Percentiles rank a stretch among this genome's conserved stretches.
Conservation (phyloP, 2,888 invertebrate genomes). For the Orthosia gracilis region DNA sequence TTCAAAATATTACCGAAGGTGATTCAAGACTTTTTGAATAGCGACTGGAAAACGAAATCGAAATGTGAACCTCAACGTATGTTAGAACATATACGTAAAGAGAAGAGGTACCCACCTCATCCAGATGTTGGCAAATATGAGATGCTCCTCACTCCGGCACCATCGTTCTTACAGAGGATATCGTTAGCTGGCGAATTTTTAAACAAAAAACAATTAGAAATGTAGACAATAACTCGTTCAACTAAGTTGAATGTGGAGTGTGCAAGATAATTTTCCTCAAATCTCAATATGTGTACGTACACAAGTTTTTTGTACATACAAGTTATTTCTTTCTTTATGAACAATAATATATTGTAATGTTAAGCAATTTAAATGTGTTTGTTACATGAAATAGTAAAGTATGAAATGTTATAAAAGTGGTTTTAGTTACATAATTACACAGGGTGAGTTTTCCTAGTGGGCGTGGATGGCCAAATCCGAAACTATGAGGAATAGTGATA, state of each 20-base stretch:
- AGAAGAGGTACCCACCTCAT: slow-evolving; percentile 91
- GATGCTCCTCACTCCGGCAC: slow-evolving; percentile 94
- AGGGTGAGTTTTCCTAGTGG: no score
- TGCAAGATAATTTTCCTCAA: slow-evolving; percentile 18
- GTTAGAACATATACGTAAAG: slow-evolving; percentile 93
- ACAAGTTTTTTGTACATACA: slow-evolving; percentile 39
- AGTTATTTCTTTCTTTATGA: slow-evolving; percentile 38
- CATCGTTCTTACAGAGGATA: slow-evolving; percentile 95
- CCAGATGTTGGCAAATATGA: slow-evolving; percentile 92
- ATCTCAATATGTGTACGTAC: slow-evolving; percentile 15
- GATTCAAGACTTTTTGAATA: slow-evolving; percentile 90
- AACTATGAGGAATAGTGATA: no score
- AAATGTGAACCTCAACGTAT: slow-evolving; percentile 94
- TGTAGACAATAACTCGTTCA: slow-evolving; percentile 67
- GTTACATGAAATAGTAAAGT: slow-evolving; percentile 37
- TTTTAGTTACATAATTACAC: slow-evolving; percentile 10
- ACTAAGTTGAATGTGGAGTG: slow-evolving; percentile 3
- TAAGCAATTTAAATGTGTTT: slow-evolving; percentile 24
- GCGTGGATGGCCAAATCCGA: no score
- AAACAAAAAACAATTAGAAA: slow-evolving; percentile 84
- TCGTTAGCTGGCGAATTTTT: slow-evolving; percentile 95
- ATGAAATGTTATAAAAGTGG: slow-evolving; percentile 6
- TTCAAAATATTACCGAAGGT: slow-evolving; percentile 90
- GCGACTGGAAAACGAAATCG: slow-evolving; percentile 87
- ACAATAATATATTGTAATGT: slow-evolving; percentile 27